These are phyloP conservation scores for Aproaerema taeniolella DNA, from an alignment of 2,888 invertebrate species.

Conservation along the genomic window DNA sequence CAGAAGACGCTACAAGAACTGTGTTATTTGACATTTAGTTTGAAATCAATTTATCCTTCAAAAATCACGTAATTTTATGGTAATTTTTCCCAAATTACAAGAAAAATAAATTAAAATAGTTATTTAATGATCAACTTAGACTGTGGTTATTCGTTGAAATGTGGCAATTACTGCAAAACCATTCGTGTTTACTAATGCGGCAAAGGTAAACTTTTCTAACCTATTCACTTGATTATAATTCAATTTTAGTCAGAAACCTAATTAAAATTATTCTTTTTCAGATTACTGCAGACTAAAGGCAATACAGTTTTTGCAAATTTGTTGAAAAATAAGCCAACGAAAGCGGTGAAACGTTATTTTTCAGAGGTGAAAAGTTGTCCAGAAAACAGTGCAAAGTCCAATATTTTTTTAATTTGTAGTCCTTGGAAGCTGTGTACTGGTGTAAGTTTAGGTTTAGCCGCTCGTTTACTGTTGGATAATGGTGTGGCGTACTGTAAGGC, in stretches of 20 bases:
- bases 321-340: conserved; percentile 47
- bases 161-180: conserved; percentile 61
- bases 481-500: conserved; percentile 83
- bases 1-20: background rate
- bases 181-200: conserved; percentile 44
- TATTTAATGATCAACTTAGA: conserved; percentile 10
- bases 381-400: conserved; percentile 44
- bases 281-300: conserved; percentile 44
- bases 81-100: too few relatives aligned
- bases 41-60: conserved; percentile 1
- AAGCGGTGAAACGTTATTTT: conserved; percentile 44
- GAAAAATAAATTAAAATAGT: too few relatives aligned
- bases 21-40: conserved; percentile 3
- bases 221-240: conserved; percentile 13
- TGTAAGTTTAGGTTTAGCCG: conserved; percentile 58
- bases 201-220: conserved; percentile 46
- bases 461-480: conserved; percentile 51
- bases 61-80: conserved; percentile 24
- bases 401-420: conserved; percentile 43
- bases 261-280: conserved; percentile 32
- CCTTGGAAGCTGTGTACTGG: conserved; percentile 69
- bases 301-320: conserved; percentile 45
- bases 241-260: background rate
- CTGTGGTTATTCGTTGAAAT: conserved; percentile 33
- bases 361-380: conserved; percentile 39